These are phyloP conservation scores for Cerceris ruficornis DNA, from an alignment of 2,888 invertebrate species.

Conservation along the genomic window DNA sequence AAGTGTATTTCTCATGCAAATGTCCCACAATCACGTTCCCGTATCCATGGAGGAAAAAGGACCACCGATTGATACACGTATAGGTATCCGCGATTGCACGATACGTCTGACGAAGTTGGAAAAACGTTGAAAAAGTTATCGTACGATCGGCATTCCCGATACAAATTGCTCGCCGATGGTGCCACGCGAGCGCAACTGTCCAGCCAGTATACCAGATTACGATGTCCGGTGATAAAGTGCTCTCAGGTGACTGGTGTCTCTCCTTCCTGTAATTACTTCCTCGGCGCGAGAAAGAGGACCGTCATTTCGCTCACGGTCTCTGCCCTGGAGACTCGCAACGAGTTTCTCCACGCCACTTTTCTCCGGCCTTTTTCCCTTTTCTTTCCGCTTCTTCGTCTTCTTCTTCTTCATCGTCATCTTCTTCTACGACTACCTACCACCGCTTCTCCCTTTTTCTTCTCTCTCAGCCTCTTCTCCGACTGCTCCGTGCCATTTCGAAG, in stretches of 20 bases:
- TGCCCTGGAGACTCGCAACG: constrained; percentile 51
- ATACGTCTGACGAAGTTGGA: neutral
- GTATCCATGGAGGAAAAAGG: no score
- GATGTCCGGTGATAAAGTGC: constrained; percentile 63
- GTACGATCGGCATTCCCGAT: neutral
- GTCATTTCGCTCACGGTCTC: constrained; percentile 46
- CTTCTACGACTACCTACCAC: constrained; percentile 3
- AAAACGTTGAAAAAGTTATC: neutral
- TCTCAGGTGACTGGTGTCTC: constrained; percentile 54
- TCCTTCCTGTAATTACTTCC: constrained; percentile 59
- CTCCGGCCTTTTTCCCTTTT: constrained; percentile 34
- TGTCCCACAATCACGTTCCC: no score
- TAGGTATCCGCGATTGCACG: neutral
- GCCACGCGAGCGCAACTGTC: constrained; percentile 18
- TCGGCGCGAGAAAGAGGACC: constrained; percentile 53
- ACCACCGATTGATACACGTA: no score
- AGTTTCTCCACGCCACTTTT: constrained; percentile 53
- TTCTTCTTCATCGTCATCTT: constrained; percentile 16
- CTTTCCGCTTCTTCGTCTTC: constrained; percentile 24
- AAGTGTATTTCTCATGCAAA: no score
- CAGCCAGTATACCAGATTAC: constrained; percentile 44
- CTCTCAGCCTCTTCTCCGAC: constrained; percentile 3
- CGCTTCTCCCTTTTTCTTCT: constrained; percentile 25
- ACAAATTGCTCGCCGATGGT: constrained; percentile 38
- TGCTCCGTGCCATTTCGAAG: constrained; percentile 44